Base-by-base conservation (phyloP, 2,888 invertebrate species). In the Eupithecia subumbrata region DNA sequence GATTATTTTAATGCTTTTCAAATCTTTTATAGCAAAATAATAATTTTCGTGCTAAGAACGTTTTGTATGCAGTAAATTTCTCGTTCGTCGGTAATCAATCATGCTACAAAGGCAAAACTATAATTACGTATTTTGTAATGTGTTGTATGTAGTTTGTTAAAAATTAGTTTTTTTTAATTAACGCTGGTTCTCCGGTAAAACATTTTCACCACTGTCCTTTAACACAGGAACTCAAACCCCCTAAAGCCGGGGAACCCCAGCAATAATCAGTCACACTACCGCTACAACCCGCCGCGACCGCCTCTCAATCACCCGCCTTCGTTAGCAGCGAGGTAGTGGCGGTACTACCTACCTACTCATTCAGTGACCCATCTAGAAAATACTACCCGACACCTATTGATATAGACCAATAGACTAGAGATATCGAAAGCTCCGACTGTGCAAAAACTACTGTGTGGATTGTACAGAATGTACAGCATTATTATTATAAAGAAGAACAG, bases 291-390 rank as follows among this genome's bases (percentile, higher is more conserved):
- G 56, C 56, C 34, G 16, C 67, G 67, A 67, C 67, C 67, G 67
- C 40, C n/a, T 9, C 67, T 67, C 67, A 22, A 67, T 67, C 67
- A 67, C 67, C 22, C 67, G n/a, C 18, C 37, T 40, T 67, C 67
- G 67, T 40, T 67, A 67, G 40, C 11, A n/a, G 16, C 37, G n/a
- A 0, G 37, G 16, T 64, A 25, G 25, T 34, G 30, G 34, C 9
- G 34, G 64, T 18, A 18, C 5, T 30, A 64, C n/a, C n/a, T n/a
- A n/a, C 34, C 8, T 18, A 16, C 16, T 18, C 25, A 63, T 30
- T 60, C 4, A 56, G 22, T 22, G n/a, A 56, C 52, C 22, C 22
- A 22, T 56, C 11, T 56, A 11, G 4, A 22, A 22, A 56, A 22
- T 11, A 56, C 56, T n/a, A 56, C 52, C 48, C 48, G 5, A 52